These are phyloP conservation scores for Gastrophysa polygoni DNA, from an alignment of 2,888 invertebrate species.

Conservation along the genomic window DNA sequence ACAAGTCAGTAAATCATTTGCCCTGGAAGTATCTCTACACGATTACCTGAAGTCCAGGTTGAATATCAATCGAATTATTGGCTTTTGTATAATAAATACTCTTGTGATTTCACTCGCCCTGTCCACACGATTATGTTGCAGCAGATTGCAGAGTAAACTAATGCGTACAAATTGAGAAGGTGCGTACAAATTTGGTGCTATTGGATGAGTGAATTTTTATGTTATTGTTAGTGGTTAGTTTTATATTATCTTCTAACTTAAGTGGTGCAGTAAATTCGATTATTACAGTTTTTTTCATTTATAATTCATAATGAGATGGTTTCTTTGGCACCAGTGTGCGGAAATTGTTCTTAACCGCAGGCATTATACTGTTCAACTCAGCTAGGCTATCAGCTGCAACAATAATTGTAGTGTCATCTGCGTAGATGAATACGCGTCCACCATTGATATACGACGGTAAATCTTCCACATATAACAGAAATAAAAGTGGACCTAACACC, in stretches of 20 bases:
- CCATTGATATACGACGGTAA: too few relatives aligned
- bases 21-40: too few relatives aligned
- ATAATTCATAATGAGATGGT: slow-evolving; percentile 9
- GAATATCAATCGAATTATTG: too few relatives aligned
- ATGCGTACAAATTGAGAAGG: neutral
- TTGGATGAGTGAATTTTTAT: slow-evolving; percentile 1
- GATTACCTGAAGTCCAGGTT: too few relatives aligned
- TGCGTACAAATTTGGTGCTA: slow-evolving; percentile 1
- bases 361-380: neutral
- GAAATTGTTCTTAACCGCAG: neutral
- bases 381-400: neutral
- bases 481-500: neutral
- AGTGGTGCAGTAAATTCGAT: too few relatives aligned
- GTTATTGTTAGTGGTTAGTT: too few relatives aligned
- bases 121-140: too few relatives aligned
- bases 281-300: slow-evolving; percentile 1
- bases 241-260: neutral
- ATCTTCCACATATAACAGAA: neutral
- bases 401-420: neutral
- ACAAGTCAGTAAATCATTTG: too few relatives aligned
- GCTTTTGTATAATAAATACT: too few relatives aligned
- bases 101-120: too few relatives aligned
- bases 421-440: neutral
- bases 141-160: neutral
- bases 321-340: slow-evolving; percentile 6